A percentile compares a stretch with the other conserved stretches of the same genome.
phyloP scores from a whole-genome alignment of 1,140 invertebrate genomes.

The Nephila pilipes region DNA sequence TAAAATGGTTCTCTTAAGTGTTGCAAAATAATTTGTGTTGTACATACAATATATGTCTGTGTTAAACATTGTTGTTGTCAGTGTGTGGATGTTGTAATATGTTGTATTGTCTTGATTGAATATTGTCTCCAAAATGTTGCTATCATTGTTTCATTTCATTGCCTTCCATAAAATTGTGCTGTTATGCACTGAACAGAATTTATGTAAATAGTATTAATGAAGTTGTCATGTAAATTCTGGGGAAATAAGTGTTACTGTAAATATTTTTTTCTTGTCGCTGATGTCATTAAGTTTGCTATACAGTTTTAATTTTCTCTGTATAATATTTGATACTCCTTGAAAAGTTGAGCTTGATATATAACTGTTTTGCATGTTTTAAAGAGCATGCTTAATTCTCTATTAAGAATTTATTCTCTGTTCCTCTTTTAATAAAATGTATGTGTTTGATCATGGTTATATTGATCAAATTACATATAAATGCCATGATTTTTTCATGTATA shows the following conservation, averaged over 20 bases:
- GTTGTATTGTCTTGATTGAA: neutral
- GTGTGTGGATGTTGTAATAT: constrained; percentile 7
- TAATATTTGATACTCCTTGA: neutral
- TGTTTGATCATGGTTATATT: neutral
- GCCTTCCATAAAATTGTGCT: neutral
- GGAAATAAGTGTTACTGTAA: constrained; percentile 43
- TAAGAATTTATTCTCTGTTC: neutral
- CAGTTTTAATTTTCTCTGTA: neutral
- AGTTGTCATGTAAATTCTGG: neutral
- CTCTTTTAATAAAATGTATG: neutral
- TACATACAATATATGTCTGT: constrained; percentile 44
- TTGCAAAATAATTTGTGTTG: constrained; percentile 32
- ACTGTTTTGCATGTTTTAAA: constrained; percentile 11
- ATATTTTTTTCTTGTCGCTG: constrained; percentile 19
- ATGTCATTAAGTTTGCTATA: neutral
- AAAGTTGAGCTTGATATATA: constrained; percentile 13
- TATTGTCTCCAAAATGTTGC: constrained; percentile 19
- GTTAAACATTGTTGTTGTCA: constrained; percentile 7
- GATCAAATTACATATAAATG: constrained; percentile 33
- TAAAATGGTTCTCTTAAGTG: constrained; percentile 39
- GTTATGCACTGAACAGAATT: neutral
- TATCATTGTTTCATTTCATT: neutral
- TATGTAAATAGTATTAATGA: constrained; percentile 40
- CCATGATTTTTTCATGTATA: constrained; percentile 3
- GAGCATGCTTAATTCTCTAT: neutral